Percentiles rank a stretch among this genome's conserved stretches.
phyloP scores from a whole-genome alignment of 1,140 invertebrate species.

The Calliopsis andreniformis region DNA sequence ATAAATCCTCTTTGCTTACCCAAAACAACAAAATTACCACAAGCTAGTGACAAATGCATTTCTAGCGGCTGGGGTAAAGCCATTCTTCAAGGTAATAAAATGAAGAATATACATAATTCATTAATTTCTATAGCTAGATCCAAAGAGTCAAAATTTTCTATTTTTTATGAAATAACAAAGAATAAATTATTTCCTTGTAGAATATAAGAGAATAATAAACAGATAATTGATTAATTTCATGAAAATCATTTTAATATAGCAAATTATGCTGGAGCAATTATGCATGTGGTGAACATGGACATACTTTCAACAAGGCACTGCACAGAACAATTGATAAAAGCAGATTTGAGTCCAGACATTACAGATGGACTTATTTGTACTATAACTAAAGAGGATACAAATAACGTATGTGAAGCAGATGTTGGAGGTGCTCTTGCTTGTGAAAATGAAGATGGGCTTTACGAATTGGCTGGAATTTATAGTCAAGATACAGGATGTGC shows the following conservation, averaged over 20 bases:
- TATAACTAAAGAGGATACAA: constrained; percentile 68
- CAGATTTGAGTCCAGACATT: constrained; percentile 59
- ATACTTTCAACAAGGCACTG: constrained; percentile 84
- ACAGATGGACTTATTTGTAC: constrained; percentile 73
- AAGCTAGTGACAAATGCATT: too few species aligned
- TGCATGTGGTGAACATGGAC: constrained; percentile 88
- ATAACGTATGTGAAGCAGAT: constrained; percentile 85
- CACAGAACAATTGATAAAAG: constrained; percentile 64
- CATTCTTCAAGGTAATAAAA: constrained; percentile 85
- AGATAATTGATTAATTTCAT: neutral
- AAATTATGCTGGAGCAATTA: constrained; percentile 86
- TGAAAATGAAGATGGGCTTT: constrained; percentile 85
- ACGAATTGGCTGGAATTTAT: constrained; percentile 88
- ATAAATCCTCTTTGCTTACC: constrained; percentile 88
- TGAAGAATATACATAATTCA: neutral
- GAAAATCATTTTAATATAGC: constrained; percentile 80
- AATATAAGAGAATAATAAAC: neutral
- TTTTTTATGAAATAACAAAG: neutral
- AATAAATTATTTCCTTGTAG: too few species aligned
- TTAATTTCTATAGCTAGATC: neutral
- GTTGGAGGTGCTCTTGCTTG: constrained; percentile 90
- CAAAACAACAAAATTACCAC: constrained; percentile 84
- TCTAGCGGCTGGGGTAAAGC: constrained; percentile 93
- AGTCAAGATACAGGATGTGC: constrained; percentile 86
- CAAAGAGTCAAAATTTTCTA: too few species aligned